Base-by-base conservation (phyloP, 1,140 invertebrate species). In the Wiebesia pumilae region DNA sequence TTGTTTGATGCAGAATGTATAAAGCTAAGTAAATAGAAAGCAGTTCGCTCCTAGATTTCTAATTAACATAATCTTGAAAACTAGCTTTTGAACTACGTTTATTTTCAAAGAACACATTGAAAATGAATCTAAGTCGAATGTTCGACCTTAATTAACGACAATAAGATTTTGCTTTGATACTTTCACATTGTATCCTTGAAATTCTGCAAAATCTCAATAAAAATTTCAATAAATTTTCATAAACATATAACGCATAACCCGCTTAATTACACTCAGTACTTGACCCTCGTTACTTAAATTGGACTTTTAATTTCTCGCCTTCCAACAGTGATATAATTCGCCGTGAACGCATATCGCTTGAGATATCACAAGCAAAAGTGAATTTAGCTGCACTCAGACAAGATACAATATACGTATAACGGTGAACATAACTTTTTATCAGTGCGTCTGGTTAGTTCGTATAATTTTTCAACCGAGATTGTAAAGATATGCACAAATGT, bases 391-490 rank as follows among this genome's bases (percentile, higher is more conserved):
- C 24, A 21, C 4, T n/a, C 67, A 43, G 38, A 43, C 21, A 27
- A 75, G 19, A 6, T 21, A n/a, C 21, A 43, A 43, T 75, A n/a
- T n/a, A 38, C 12, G 21, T 0, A 75, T 75, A 75, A 43, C 38
- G 71, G 27, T 6, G 40, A 71, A 43, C 6, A 21, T 75, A 43
- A 75, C 38, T 43, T 40, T 75, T 75, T 75, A 75, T 75, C 71
- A 75, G 71, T 43, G 19, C 19, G 12, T 40, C 71, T 43, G 38
- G 40, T 43, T 75, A 75, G n/a, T 51, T 47, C 77, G 71, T 75
- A 77, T 83, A 58, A 83, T 83, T 83, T 77, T 77, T 58, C 51
- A 51, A 6, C 51, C 33, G 30, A 83, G 69, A 83, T 83, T 71
- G 69, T 75, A 58, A 83, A 77, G 82, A 83, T 83, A 75, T 30